Conservation (phyloP, 2,797 vertebrate species). For the Notolabrus celidotus region DNA sequence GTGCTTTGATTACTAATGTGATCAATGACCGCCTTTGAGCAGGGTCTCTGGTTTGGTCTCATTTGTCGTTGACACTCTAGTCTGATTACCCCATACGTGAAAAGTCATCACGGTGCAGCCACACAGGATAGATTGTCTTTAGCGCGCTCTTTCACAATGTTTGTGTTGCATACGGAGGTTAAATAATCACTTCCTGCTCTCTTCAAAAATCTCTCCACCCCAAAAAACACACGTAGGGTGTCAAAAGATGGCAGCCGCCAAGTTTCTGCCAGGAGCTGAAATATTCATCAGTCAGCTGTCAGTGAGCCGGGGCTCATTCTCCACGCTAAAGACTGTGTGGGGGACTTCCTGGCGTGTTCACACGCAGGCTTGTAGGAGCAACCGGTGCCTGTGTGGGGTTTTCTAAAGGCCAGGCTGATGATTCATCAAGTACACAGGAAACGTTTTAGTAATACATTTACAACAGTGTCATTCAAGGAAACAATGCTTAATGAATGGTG, state of each 20-base stretch:
- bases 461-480: slow-evolving; percentile 28
- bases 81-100: background rate
- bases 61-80: too few relatives aligned
- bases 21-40: background rate
- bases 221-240: slow-evolving; percentile 9
- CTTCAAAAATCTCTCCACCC: background rate
- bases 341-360: slow-evolving; percentile 41
- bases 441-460: slow-evolving; percentile 14
- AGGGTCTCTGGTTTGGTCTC: background rate
- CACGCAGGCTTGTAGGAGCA: slow-evolving; percentile 8
- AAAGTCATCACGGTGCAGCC: background rate
- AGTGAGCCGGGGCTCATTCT: slow-evolving; percentile 26
- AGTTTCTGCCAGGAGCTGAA: slow-evolving; percentile 42
- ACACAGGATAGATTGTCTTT: background rate
- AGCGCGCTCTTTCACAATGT: background rate
- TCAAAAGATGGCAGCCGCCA: slow-evolving; percentile 12
- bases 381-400: slow-evolving; percentile 29
- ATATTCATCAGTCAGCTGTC: slow-evolving; percentile 29
- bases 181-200: background rate
- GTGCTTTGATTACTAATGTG: background rate
- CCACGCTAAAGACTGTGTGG: slow-evolving; percentile 21
- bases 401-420: slow-evolving; percentile 40
- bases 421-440: slow-evolving; percentile 47
- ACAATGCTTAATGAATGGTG: background rate
- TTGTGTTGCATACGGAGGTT: background rate